Base-by-base conservation (phyloP, 2,888 invertebrate genomes). In the Scaeva pyrastri region DNA sequence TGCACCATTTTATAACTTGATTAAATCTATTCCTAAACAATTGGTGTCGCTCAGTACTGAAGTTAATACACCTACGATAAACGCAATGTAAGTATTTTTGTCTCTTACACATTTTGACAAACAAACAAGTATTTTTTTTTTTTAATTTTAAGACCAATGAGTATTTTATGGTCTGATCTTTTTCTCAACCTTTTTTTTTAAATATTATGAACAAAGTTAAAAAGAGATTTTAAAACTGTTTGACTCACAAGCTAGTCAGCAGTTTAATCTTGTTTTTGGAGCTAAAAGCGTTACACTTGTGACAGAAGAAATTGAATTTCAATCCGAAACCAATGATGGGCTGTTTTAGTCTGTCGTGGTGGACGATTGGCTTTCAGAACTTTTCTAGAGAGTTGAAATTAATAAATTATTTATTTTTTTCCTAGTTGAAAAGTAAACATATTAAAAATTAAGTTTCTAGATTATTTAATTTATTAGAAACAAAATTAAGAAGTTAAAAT, bases 1-100 rank as follows among this genome's bases (percentile, higher is more conserved):
- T 91, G 97, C 98, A 19, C 98, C 98, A 0, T 97, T 99, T 93
- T 98, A 97, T 92, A 98, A 98, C 93, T 94, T 99, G 90, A 94
- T 98, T 89, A 95, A 95, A 89, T 95, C 96, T 45, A 93, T 98
- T 89, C 96, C 97, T 0, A 94, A 95, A 88, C 95, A 95, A 89
- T 94, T 95, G 12, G 90, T 90, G 16, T 89, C 90, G 48, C 93
- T 94, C 21, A 92, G 93, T 21, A 94, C 94, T 43, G 94, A 94
- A 88, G 94, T 94, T 2, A 94, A 94, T 90, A 96, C 97, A 5
- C 98, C 98, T 11, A 96, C 98, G 36, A 96, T 98, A 88, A 97
- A 98, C 93, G 97, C 97, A 90, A 96, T 98, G 98, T 98, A 89
- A 91, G 92, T 91, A 56, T 31, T 19, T 8, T 7, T 31, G 26